Conservation (phyloP, 2,888 invertebrate genomes). For the Argyresthia goedartella region DNA sequence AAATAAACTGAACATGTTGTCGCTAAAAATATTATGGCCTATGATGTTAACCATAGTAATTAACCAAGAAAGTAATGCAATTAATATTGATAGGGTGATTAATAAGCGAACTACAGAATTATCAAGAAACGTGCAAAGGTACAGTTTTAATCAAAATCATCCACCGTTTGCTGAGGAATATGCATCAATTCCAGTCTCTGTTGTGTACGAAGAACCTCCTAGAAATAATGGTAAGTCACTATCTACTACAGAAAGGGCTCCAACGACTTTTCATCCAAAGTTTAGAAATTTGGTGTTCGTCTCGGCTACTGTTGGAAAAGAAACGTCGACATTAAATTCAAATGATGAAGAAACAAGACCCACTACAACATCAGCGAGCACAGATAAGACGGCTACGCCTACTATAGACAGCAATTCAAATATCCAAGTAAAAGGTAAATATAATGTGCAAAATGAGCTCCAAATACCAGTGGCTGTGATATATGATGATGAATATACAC, state of each 20-base stretch:
- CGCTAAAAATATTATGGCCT: constrained; percentile 13
- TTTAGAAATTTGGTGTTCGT: not conserved
- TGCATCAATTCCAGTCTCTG: constrained; percentile 19
- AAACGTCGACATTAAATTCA: not conserved
- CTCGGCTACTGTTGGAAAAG: not conserved
- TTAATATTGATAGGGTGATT: no score
- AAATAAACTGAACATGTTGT: constrained; percentile 18
- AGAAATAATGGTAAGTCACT: constrained; percentile 9
- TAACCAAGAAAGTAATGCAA: no score
- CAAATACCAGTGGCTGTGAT: constrained; percentile 22
- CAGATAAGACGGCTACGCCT: no score
- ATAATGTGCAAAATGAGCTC: constrained; percentile 4
- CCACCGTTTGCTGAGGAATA: constrained; percentile 26
- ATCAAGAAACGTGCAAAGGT: constrained; percentile 14
- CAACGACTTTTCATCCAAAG: constrained; percentile 1
- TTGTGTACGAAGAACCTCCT: constrained; percentile 11
- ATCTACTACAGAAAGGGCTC: not conserved
- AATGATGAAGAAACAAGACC: constrained; percentile 4
- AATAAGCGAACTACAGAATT: constrained; percentile 4
- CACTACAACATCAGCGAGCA: constrained; percentile 3
- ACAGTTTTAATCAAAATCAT: constrained; percentile 22
- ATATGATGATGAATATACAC: constrained; percentile 14
- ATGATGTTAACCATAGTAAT: constrained; percentile 11
- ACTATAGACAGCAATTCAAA: no score
- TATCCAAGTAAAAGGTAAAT: no score